phyloP scores from a whole-genome alignment of 2,888 invertebrate genomes.

The Epistrophella euchroma region DNA sequence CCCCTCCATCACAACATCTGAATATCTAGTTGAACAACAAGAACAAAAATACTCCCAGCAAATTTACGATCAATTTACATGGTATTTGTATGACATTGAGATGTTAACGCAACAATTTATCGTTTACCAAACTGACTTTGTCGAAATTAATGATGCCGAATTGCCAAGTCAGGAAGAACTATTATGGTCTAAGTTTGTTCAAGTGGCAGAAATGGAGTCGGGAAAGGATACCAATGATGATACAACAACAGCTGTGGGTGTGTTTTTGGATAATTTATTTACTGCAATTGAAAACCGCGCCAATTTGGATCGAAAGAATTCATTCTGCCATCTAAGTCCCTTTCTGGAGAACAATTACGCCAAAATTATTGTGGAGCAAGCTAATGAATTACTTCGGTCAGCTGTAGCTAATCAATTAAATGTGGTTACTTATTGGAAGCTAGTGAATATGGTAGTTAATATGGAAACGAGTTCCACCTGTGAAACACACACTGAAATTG shows the following conservation, averaged over 20 bases:
- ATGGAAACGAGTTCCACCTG: not conserved
- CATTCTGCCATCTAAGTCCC: constrained; percentile 26
- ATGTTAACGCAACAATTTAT: constrained; percentile 79
- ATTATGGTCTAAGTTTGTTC: constrained; percentile 5
- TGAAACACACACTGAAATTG: not conserved
- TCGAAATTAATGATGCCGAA: constrained; percentile 77
- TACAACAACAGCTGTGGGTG: constrained; percentile 73
- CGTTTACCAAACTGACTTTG: constrained; percentile 78
- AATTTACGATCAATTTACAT: constrained; percentile 80
- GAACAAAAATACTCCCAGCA: constrained; percentile 75
- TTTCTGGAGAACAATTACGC: constrained; percentile 46
- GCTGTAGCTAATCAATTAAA: constrained; percentile 46
- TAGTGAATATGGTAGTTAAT: constrained; percentile 21
- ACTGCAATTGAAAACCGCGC: constrained; percentile 73
- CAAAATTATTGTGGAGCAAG: constrained; percentile 73
- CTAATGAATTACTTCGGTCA: constrained; percentile 77
- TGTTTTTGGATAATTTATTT: constrained; percentile 79
- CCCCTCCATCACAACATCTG: not conserved
- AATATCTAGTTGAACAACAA: constrained; percentile 12
- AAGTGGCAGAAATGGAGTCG: not conserved
- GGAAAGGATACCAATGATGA: constrained; percentile 65
- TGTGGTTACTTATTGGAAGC: constrained; percentile 47
- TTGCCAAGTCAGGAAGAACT: constrained; percentile 32
- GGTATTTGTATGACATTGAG: constrained; percentile 80
- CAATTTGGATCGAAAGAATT: not conserved